Conservation (phyloP, 2,888 invertebrate genomes). For the Zele albiditarsus region DNA sequence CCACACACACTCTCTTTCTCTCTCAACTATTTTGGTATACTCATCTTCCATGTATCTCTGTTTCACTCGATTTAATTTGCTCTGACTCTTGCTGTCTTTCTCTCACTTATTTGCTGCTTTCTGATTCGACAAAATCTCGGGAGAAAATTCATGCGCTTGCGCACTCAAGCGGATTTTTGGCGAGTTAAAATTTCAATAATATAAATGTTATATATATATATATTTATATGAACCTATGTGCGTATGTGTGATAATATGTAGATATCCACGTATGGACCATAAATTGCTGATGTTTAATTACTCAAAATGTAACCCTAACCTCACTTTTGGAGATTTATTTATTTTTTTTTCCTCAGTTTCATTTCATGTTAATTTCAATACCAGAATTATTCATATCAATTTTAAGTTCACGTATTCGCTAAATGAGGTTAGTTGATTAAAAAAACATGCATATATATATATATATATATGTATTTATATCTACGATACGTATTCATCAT, state of each 20-base stretch:
- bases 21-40: too few relatives aligned
- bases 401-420: not conserved
- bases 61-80: too few relatives aligned
- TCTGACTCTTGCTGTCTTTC: too few relatives aligned
- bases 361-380: not conserved
- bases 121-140: conserved; percentile 12
- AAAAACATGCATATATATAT: not conserved
- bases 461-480: not conserved
- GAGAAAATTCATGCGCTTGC: not conserved
- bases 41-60: too few relatives aligned
- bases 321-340: not conserved
- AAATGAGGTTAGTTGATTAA: not conserved
- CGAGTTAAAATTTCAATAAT: too few relatives aligned
- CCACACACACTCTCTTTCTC: not conserved
- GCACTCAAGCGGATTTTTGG: not conserved
- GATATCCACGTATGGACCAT: not conserved
- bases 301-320: not conserved
- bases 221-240: not conserved
- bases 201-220: not conserved
- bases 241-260: not conserved
- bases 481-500: not conserved
- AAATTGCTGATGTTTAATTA: not conserved
- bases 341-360: not conserved
- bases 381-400: not conserved
- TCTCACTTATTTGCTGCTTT: not conserved